Evolutionary conservation across 2,888 invertebrate species (phyloP).

Genomic region (Pelosia muscerda): DNA sequence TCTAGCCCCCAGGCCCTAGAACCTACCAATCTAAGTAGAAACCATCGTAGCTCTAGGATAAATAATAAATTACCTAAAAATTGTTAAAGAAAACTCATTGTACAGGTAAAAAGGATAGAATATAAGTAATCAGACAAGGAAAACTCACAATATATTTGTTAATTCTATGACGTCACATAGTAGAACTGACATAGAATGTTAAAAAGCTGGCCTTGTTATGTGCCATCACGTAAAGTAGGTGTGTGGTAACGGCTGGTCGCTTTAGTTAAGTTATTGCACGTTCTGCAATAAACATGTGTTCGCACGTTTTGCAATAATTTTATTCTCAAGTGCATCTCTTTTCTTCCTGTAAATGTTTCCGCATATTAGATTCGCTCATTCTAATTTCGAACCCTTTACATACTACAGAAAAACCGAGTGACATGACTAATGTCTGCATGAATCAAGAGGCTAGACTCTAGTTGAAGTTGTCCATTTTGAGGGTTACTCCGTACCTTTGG

Average conservation of each 20-base stretch:
- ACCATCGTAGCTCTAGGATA: background rate
- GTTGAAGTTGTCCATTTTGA: too few relatives aligned
- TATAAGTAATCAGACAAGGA: constrained; percentile 22
- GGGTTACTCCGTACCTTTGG: too few relatives aligned
- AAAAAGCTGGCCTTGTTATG: constrained; percentile 34
- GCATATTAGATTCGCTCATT: background rate
- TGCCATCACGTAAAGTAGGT: constrained; percentile 20
- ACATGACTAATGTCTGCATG: too few relatives aligned
- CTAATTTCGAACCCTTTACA: too few relatives aligned
- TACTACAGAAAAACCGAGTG: background rate
- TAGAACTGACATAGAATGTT: constrained; percentile 27
- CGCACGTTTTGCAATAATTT: background rate
- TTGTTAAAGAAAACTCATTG: background rate
- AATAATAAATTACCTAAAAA: background rate
- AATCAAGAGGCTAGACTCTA: too few relatives aligned
- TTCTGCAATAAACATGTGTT: constrained; percentile 1
- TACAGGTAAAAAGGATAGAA: background rate
- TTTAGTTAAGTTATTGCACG: constrained; percentile 1
- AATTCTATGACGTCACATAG: constrained; percentile 41
- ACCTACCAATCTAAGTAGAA: background rate
- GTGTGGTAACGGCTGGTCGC: background rate
- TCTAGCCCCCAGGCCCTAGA: background rate
- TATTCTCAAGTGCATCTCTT: background rate
- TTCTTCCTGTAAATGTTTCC: background rate
- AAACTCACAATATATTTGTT: constrained; percentile 31